phyloP scores from a whole-genome alignment of 2,113 vertebrate species.

The Tachycineta bicolor region DNA sequence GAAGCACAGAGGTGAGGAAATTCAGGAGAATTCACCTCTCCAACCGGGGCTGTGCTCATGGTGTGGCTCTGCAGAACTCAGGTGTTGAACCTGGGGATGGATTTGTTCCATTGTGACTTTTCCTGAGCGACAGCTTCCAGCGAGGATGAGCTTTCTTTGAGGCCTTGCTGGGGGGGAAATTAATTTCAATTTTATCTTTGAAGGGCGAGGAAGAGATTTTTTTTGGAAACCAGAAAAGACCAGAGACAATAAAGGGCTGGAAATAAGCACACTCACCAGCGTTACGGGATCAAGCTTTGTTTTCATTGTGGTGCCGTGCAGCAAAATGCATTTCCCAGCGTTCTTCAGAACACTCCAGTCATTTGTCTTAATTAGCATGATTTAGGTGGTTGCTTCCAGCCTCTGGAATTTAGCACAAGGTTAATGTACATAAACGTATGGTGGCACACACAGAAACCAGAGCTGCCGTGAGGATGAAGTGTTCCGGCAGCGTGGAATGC shows the following conservation, averaged over 20 bases:
- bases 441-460: constrained; percentile 25
- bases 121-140: neutral
- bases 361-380: constrained; percentile 62
- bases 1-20: neutral
- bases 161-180: neutral
- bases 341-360: constrained; percentile 6
- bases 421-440: constrained; percentile 53
- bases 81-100: neutral
- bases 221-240: neutral
- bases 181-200: neutral
- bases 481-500: neutral
- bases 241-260: neutral
- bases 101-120: neutral
- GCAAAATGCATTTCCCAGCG: neutral
- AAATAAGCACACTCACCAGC: neutral
- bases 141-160: neutral
- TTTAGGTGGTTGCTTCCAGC: constrained; percentile 42
- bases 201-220: neutral
- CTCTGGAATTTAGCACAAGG: constrained; percentile 43
- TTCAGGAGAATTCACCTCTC: neutral
- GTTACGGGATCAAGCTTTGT: neutral
- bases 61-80: neutral
- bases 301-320: neutral
- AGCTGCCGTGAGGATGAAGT: constrained; percentile 33
- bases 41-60: neutral